Percentiles rank a stretch among this genome's conserved stretches.
Evolutionary conservation across 1,140 invertebrate species (phyloP).

Genomic region (Drosophila lacertosa): DNA sequence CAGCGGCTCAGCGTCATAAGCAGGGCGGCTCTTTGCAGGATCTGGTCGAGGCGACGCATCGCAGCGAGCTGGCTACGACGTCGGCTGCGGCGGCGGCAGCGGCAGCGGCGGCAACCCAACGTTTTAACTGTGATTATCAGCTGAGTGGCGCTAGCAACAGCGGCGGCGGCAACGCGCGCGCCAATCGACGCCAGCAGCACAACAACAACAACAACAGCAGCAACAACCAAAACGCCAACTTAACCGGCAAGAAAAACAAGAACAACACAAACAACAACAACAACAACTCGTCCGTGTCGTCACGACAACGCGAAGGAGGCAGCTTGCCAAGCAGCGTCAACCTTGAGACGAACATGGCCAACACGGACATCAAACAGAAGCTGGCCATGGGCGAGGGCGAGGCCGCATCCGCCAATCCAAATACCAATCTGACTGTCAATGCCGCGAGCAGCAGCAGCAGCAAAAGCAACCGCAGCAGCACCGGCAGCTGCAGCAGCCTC

Average conservation of each 20-base stretch:
- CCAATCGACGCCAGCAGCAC: constrained; percentile 69
- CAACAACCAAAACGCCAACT: constrained; percentile 53
- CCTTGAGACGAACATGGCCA: constrained; percentile 67
- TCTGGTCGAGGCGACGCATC: constrained; percentile 71
- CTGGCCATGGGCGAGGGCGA: constrained; percentile 19
- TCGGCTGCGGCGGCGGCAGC: constrained; percentile 51
- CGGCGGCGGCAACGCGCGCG: constrained; percentile 25
- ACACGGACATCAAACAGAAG: constrained; percentile 64
- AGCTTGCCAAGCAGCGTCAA: constrained; percentile 87
- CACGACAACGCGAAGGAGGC: constrained; percentile 88
- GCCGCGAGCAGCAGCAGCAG: constrained; percentile 15
- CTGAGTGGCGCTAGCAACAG: constrained; percentile 39
- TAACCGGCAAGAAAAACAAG: constrained; percentile 40
- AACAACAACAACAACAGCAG: constrained; percentile 43
- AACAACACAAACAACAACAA: constrained; percentile 46
- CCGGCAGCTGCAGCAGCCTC: constrained; percentile 55
- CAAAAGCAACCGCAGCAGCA: constrained; percentile 37
- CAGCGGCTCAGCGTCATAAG: constrained; percentile 67
- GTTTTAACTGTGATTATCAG: constrained; percentile 78
- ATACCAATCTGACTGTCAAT: constrained; percentile 2
- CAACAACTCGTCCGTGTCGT: constrained; percentile 84
- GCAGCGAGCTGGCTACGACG: constrained; percentile 67
- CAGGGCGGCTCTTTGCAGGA: constrained; percentile 83
- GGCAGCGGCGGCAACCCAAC: constrained; percentile 55
- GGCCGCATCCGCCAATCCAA: not conserved